These are phyloP conservation scores for Struthio camelus DNA, from an alignment of 2,113 vertebrate species.

Conservation along the genomic window DNA sequence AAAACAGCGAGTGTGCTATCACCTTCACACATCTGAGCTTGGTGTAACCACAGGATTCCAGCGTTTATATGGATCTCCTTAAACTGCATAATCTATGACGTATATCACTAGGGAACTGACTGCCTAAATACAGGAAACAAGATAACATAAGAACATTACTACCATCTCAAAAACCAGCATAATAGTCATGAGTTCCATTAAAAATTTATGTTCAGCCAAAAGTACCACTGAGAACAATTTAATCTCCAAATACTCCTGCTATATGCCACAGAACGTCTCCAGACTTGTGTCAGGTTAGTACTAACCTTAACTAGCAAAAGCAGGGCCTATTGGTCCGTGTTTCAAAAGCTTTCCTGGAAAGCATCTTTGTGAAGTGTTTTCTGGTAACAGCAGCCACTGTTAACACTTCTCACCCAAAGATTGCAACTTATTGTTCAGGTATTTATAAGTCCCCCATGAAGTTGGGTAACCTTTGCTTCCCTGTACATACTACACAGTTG, in stretches of 20 bases:
- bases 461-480: neutral
- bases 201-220: neutral
- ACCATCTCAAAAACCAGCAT: neutral
- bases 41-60: neutral
- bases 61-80: neutral
- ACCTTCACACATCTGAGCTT: neutral
- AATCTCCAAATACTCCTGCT: neutral
- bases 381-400: neutral
- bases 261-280: neutral
- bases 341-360: neutral
- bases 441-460: neutral
- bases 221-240: neutral
- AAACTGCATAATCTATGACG: neutral
- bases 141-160: neutral
- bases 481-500: too few relatives aligned
- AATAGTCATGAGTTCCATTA: neutral
- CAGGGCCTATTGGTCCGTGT: neutral
- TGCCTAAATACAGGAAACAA: too few relatives aligned
- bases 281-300: neutral
- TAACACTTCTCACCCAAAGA: neutral
- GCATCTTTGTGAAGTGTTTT: neutral
- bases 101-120: neutral
- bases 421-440: neutral
- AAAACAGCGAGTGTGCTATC: neutral
- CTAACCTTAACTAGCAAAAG: neutral